These are phyloP conservation scores for Germaria angustata DNA, from an alignment of 2,888 invertebrate species.

Conservation along the genomic window DNA sequence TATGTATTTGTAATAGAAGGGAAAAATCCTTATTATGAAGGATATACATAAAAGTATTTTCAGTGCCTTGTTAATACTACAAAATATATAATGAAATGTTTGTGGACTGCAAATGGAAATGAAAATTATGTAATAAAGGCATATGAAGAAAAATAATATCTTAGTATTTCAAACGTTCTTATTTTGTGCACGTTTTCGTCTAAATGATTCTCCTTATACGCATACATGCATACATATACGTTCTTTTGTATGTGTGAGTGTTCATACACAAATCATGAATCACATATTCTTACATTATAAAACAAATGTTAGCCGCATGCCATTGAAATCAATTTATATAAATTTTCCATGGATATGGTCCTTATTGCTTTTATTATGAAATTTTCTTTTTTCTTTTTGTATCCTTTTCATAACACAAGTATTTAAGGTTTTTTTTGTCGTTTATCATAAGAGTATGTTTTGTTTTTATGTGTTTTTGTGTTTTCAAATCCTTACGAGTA, in stretches of 20 bases:
- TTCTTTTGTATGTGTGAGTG: not conserved
- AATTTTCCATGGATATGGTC: slow-evolving; percentile 10
- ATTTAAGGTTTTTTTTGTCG: not conserved
- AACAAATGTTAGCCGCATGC: slow-evolving; percentile 13
- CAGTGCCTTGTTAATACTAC: slow-evolving; percentile 22
- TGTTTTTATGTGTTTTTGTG: slow-evolving; percentile 4
- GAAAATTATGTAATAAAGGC: not conserved
- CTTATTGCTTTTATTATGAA: slow-evolving; percentile 3
- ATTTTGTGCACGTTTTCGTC: slow-evolving; percentile 38
- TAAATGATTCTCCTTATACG: slow-evolving; percentile 15
- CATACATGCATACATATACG: not conserved
- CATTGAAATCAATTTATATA: slow-evolving; percentile 40
- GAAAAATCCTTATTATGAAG: slow-evolving; percentile 18
- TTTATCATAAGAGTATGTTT: slow-evolving; percentile 10
- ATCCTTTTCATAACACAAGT: slow-evolving; percentile 6
- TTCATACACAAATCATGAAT: not conserved
- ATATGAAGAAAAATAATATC: not conserved
- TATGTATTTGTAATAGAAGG: not conserved
- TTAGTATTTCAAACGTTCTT: not conserved
- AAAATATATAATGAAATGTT: slow-evolving; percentile 33
- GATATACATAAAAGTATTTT: slow-evolving; percentile 29
- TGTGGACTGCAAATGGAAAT: not conserved
- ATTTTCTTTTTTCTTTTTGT: not conserved
- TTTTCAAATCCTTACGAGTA: not conserved
- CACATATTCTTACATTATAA: slow-evolving; percentile 10